Percentiles rank a stretch among this genome's conserved stretches.
phyloP scores from a whole-genome alignment of 2,797 vertebrate genomes.

The Acipenser transmontanus region DNA sequence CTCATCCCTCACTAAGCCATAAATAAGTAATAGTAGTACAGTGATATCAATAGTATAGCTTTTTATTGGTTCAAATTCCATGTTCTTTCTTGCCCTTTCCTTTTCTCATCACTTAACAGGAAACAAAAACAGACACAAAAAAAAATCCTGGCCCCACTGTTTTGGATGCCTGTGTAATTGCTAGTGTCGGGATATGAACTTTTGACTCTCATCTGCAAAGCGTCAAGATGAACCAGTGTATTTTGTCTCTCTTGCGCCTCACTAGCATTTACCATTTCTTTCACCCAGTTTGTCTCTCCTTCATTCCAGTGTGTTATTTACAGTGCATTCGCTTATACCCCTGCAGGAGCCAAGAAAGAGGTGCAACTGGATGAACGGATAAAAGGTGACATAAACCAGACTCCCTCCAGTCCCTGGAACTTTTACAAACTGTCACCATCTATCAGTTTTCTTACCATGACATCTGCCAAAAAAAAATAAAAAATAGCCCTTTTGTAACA shows the following conservation, averaged over 20 bases:
- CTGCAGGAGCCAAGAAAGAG: neutral
- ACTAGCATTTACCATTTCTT: conserved; percentile 4
- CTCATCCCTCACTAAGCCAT: too few relatives aligned
- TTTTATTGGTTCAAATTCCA: too few relatives aligned
- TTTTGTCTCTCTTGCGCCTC: neutral
- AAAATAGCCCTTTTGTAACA: conserved; percentile 32
- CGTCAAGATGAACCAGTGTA: conserved; percentile 1
- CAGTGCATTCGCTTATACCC: neutral
- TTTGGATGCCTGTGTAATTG: conserved; percentile 1
- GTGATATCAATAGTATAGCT: too few relatives aligned
- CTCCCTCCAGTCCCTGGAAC: conserved; percentile 15
- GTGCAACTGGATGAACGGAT: neutral
- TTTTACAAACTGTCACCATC: conserved; percentile 30
- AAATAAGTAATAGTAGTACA: too few relatives aligned
- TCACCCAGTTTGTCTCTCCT: conserved; percentile 2
- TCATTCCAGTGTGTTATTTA: conserved; percentile 1
- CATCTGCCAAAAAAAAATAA: conserved; percentile 30
- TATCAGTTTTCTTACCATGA: conserved; percentile 34
- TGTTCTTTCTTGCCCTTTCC: neutral
- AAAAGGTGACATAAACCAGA: conserved; percentile 21
- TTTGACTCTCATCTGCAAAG: conserved; percentile 7
- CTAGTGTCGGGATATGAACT: conserved; percentile 5
- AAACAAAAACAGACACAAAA: neutral
- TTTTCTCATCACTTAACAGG: neutral
- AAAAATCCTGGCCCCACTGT: neutral